These are phyloP conservation scores for Peromyscus attwateri DNA, from an alignment of 2,797 vertebrate species.

Conservation along the genomic window DNA sequence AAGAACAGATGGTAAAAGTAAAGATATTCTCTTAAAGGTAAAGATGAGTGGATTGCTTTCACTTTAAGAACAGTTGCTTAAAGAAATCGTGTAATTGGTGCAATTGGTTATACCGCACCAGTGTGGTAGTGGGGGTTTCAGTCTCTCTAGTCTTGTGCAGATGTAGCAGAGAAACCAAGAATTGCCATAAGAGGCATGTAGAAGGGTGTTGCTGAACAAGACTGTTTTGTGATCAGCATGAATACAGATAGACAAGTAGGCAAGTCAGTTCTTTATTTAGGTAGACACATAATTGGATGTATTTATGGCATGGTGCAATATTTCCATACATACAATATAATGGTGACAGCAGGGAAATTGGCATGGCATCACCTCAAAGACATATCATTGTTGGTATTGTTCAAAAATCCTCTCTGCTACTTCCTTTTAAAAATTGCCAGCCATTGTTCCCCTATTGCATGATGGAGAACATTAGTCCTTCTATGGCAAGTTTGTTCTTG, in stretches of 20 bases:
- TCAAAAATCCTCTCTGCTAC: neutral
- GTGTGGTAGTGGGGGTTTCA: neutral
- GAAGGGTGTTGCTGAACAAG: neutral
- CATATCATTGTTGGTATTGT: neutral
- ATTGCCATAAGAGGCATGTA: neutral
- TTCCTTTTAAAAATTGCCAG: neutral
- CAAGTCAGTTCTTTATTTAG: neutral
- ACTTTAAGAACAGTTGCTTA: constrained; percentile 18
- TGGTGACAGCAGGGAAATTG: neutral
- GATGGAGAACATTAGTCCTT: neutral
- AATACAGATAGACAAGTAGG: neutral
- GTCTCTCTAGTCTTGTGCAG: neutral
- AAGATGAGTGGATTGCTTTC: constrained; percentile 7
- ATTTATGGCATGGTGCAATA: neutral
- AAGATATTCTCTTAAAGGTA: neutral
- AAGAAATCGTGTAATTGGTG: neutral
- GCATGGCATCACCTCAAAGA: neutral
- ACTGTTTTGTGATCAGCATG: neutral
- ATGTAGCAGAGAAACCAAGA: neutral
- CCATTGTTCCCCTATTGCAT: neutral
- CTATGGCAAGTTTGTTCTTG: neutral
- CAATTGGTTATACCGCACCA: neutral
- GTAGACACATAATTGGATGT: neutral
- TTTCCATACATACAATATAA: neutral
- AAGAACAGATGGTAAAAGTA: constrained; percentile 22